Evolutionary conservation across 2,888 invertebrate species (phyloP).

Genomic region (Cyclophora punctaria): DNA sequence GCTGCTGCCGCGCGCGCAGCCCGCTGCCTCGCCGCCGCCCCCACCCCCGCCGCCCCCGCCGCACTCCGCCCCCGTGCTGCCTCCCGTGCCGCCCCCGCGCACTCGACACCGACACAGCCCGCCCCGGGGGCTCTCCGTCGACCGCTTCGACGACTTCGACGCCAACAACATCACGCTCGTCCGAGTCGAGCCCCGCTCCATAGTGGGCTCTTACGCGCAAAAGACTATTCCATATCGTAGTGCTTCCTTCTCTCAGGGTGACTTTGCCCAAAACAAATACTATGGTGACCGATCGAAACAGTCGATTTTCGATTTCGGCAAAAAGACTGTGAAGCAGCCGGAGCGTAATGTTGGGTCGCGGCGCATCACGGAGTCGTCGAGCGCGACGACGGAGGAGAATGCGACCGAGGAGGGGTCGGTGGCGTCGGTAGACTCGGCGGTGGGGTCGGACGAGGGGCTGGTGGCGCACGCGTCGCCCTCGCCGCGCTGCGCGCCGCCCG

Average conservation of each 20-base stretch:
- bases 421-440: constrained; percentile 75
- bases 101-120: constrained; percentile 70
- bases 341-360: constrained; percentile 34
- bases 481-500: constrained; percentile 63
- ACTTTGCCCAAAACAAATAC: constrained; percentile 77
- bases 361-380: constrained; percentile 47
- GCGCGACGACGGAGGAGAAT: constrained; percentile 50
- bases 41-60: constrained; percentile 58
- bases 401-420: constrained; percentile 67
- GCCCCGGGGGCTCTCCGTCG: constrained; percentile 61
- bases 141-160: constrained; percentile 63
- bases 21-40: constrained; percentile 38
- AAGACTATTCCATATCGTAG: constrained; percentile 85
- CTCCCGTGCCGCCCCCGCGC: constrained; percentile 74
- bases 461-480: constrained; percentile 57
- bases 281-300: constrained; percentile 51
- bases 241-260: constrained; percentile 91
- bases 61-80: constrained; percentile 71
- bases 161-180: constrained; percentile 68
- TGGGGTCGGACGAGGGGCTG: constrained; percentile 76
- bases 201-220: constrained; percentile 77
- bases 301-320: constrained; percentile 63
- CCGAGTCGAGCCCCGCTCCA: constrained; percentile 76
- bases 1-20: constrained; percentile 76
- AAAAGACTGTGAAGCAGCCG: constrained; percentile 39